Evolutionary conservation across 2,113 vertebrate genomes (phyloP).

Genomic region (Stictonetta naevosa): DNA sequence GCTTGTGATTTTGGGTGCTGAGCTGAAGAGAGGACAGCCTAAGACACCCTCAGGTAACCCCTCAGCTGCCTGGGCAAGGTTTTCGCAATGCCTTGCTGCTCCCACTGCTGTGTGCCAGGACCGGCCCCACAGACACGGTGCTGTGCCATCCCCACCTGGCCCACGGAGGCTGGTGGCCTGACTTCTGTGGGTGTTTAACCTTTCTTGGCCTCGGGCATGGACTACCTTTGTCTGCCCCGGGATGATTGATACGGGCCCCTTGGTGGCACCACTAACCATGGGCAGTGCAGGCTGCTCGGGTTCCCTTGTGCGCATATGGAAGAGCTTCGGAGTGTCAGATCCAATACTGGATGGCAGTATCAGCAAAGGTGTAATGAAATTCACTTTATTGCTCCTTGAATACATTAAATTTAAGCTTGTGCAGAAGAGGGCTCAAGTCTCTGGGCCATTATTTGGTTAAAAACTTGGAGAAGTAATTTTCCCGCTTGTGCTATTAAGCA

Average conservation of each 20-base stretch:
- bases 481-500: constrained; percentile 66
- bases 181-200: constrained; percentile 32
- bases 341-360: constrained; percentile 36
- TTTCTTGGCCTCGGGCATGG: constrained; percentile 28
- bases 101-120: background rate
- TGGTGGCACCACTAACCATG: background rate
- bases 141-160: background rate
- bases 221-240: constrained; percentile 1
- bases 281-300: background rate
- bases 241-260: constrained; percentile 1
- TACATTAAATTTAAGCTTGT: background rate
- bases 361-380: constrained; percentile 62
- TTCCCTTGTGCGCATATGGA: constrained; percentile 34
- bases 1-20: background rate
- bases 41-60: background rate
- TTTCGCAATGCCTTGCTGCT: background rate
- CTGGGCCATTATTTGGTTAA: constrained; percentile 60
- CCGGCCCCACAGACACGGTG: background rate
- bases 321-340: constrained; percentile 58
- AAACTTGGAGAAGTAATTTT: constrained; percentile 70
- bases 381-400: constrained; percentile 63
- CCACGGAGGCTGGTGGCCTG: background rate
- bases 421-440: constrained; percentile 33
- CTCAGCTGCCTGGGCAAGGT: background rate
- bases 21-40: background rate